These are phyloP conservation scores for Epinephelus coioides DNA, from an alignment of 2,797 vertebrate genomes.

Conservation along the genomic window DNA sequence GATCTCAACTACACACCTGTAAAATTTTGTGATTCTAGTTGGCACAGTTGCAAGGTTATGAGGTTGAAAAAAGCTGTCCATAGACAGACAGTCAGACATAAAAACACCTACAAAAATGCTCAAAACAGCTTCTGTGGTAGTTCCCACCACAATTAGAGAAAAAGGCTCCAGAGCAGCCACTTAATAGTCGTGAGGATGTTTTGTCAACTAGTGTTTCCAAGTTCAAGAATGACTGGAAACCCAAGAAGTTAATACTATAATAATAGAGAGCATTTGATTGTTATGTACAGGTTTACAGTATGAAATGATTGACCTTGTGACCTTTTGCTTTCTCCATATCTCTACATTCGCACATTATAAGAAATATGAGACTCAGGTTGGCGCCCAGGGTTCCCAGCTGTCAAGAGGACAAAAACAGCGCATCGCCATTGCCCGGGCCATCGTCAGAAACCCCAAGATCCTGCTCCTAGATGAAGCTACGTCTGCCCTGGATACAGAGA, in stretches of 20 bases:
- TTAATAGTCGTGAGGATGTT: no score
- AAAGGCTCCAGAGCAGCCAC: no score
- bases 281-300: not conserved
- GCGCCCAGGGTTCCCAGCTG: conserved; percentile 94
- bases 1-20: no score
- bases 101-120: no score
- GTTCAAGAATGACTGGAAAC: not conserved
- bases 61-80: no score
- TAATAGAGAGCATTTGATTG: not conserved
- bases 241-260: not conserved
- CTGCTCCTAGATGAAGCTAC: conserved; percentile 97
- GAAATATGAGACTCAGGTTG: conserved; percentile 97
- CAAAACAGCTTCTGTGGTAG: no score
- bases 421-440: conserved; percentile 96
- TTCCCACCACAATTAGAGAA: no score
- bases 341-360: conserved; percentile 68
- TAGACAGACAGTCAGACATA: no score
- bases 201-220: no score
- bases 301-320: conserved; percentile 7
- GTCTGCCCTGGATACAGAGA: conserved; percentile 97
- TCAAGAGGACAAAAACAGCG: conserved; percentile 97
- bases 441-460: conserved; percentile 95
- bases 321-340: conserved; percentile 27
- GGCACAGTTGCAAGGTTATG: no score
- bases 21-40: no score